Evolutionary conservation across 2,797 vertebrate genomes (phyloP), one percentile per base, ranked within the genome.

Genomic region (Platyrinchus mystaceus): DNA sequence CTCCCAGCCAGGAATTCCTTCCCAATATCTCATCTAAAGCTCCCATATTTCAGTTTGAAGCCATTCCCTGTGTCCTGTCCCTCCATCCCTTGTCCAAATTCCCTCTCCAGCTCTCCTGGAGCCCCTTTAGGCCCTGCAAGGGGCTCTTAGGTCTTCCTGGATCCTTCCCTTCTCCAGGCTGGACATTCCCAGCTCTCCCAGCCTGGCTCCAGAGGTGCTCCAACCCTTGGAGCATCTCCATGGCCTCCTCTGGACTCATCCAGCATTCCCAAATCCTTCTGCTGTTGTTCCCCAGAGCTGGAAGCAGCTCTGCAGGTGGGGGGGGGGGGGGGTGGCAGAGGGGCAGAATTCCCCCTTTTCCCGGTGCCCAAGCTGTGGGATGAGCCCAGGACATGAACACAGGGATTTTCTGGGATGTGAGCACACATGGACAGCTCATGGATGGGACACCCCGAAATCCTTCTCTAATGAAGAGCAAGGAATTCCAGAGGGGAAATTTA

Each of bases 161-260:
- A 30, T 0, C n/a, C 9, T 77, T 62, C 9, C 5, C 5, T 77
- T 62, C 30, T 78, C 74, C 74, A 62, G 9, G 20, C 6, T 86
- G 64, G 13, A 34, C 14, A 86, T 47, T 53, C 64, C 55, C 63
- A 77, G 11, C 47, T 77, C 24, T 69, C 55, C 64, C 73, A 77
- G 41, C 20, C 21, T 55, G 4, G 3, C 20, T 37, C 34, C 59
- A 64, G 7, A n/a, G n/a, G n/a, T n/a, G n/a, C n/a, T n/a, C n/a
- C n/a, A n/a, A n/a, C 26, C 41, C 41, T 49, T 3, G 7, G 21
- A 62, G 14, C 30, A 62, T 5, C 64, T 55, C 56, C 0, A 0
- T 26, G 26, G 3, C 11, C 6, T 26, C 55, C 39, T 47, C 56
- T 47, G 56, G 56, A 62, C 0, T 0, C 9, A 5, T 62, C 47